Evolutionary conservation across 1,140 invertebrate genomes (phyloP), one percentile per base, ranked within the genome.

Genomic region (Drosophila orosa): DNA sequence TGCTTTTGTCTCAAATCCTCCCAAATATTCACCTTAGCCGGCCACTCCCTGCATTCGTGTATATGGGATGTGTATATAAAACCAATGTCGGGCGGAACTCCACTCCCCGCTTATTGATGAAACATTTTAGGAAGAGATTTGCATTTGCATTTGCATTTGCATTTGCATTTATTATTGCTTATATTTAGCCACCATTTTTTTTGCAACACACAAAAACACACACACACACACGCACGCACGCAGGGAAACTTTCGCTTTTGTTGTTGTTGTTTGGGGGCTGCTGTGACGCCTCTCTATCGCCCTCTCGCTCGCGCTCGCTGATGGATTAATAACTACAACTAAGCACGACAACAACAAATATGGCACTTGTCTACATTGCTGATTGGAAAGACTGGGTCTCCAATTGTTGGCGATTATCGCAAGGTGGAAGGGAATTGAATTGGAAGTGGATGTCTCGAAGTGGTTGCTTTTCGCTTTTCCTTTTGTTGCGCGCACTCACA

Each of bases 231-330:
- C 33, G n/a, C n/a, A 37, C 39, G 31, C 47, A 69, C 29, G 37
- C 39, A 62, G 45, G 59, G 48, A 33, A 87, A 79, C 84, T 87
- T 87, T 80, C 74, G 81, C 67, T 77, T 82, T 82, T 86, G 74
- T 72, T 76, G 73, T 72, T 76, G 73, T 66, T 86, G 57, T 61
- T 71, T 65, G 29, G 61, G 37, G 58, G 68, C 59, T 67, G 63
- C 62, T 73, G 61, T 27, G 52, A 50, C 37, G 68, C 62, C 31
- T 50, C 8, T 40, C 6, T 40, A 29, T 62, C 15, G 29, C 50
- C 31, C 13, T 56, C 31, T 29, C 58, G 29, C 63, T 42, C 45
- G 37, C 25, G n/a, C 62, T 35, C 27, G 47, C 44, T 68, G 57
- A 47, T 79, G 68, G 72, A 63, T 82, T 66, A 82, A 77, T 71